Evolutionary conservation across 2,888 invertebrate genomes (phyloP), one percentile per base, ranked within the genome.

Genomic region (Cheilosia impressa): DNA sequence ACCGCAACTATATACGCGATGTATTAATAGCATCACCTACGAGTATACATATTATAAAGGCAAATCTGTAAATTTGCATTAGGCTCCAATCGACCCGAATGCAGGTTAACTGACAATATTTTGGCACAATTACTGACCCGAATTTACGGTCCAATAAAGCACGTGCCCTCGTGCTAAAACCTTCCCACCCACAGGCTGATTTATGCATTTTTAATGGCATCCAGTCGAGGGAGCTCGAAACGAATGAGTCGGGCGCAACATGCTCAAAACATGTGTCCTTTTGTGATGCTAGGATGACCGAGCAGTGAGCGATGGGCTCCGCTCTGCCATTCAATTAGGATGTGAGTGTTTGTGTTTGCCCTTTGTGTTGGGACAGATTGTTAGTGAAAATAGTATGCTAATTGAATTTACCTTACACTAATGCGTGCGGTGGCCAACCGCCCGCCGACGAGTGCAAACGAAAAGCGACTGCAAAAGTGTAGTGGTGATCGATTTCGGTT

Each of bases 201-300:
- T 81, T 85, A 85, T 85, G 68, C 52, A 85, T 72, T 77, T 81
- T 85, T 85, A 81, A 85, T 81, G 76, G 76, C 62, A 24, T 57
- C 55, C 75, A 71, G 73, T 63, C 62, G 75, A 63, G 65, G 71
- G 75, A 60, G 27, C 34, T n/a, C 34, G 7, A 60, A 68, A 17
- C 19, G 63, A 75, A 68, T 45, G 62, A 55, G 19, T 53, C 24
- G 31, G 9, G 71, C 19, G 24, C 43, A 53, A 24, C 63, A 41
- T 76, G 57, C 27, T 17, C 31, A 24, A 45, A 77, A 73, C 68
- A 71, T 60, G 52, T 65, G 66, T 69, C 38, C 62, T 43, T 73
- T 55, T 38, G 41, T 55, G 53, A 62, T 52, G 31, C 7, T 1
- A 7, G 1, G 15, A 13, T 15, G 2, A 10, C 34, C 47, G 24